phyloP scores from a whole-genome alignment of 2,113 vertebrate species.

The Tachysurus vachellii region DNA sequence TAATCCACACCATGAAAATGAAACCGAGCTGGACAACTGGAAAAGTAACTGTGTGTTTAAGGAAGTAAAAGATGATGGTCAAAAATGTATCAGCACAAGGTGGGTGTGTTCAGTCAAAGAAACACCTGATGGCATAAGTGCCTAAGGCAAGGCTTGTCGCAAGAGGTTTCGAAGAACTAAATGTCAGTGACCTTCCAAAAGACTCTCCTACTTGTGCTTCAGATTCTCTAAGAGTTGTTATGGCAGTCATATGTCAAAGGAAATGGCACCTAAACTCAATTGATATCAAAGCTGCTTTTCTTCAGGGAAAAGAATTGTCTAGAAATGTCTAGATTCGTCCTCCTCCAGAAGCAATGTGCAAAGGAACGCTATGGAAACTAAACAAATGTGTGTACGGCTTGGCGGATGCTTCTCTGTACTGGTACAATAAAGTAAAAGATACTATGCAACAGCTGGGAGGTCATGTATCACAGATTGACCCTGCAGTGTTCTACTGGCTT shows the following conservation, averaged over 20 bases:
- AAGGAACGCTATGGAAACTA: background rate
- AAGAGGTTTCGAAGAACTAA: background rate
- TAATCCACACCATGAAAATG: too few relatives aligned
- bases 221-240: background rate
- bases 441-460: too few relatives aligned
- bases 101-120: too few relatives aligned
- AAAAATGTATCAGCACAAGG: too few relatives aligned
- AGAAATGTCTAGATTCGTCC: background rate
- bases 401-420: background rate
- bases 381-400: background rate
- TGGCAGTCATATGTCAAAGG: background rate
- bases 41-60: too few relatives aligned
- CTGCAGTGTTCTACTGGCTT: too few relatives aligned
- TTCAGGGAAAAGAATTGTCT: background rate
- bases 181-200: background rate
- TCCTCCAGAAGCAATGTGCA: background rate
- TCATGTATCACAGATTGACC: background rate
- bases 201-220: background rate
- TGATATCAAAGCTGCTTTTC: too few relatives aligned
- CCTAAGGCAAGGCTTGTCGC: background rate
- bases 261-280: background rate
- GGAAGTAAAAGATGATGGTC: too few relatives aligned
- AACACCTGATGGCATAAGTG: too few relatives aligned
- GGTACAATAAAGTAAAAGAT: background rate
- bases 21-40: too few relatives aligned